Percentiles rank a stretch among this genome's conserved stretches.
Evolutionary conservation across 2,888 invertebrate species (phyloP).

Genomic region (Mythimna ferrago): DNA sequence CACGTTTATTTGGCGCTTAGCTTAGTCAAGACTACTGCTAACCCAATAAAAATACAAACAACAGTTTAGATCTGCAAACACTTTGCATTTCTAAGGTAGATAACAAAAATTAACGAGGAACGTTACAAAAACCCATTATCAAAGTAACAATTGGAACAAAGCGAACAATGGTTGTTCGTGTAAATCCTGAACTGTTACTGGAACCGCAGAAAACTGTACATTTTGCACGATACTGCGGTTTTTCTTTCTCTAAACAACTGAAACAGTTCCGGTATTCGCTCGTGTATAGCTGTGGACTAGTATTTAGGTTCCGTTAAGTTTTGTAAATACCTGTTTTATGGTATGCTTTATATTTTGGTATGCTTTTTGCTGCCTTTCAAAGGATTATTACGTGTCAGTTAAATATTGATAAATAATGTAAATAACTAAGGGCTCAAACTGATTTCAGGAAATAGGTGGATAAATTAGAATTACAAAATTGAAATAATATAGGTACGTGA

Average conservation of each 20-base stretch:
- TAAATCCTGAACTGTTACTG: conserved; percentile 49
- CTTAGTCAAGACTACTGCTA: conserved; percentile 9
- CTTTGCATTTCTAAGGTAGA: conserved; percentile 29
- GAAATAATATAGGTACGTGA: neutral
- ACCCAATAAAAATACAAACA: neutral
- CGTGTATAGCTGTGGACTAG: conserved; percentile 8
- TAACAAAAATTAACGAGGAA: conserved; percentile 29
- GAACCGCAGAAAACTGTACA: conserved; percentile 35
- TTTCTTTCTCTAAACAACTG: conserved; percentile 47
- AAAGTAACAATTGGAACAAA: conserved; percentile 47
- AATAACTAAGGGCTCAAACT: neutral
- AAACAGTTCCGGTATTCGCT: conserved; percentile 50
- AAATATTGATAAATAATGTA: neutral
- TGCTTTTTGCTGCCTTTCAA: conserved; percentile 22
- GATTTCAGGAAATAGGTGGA: neutral
- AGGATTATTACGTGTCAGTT: conserved; percentile 15
- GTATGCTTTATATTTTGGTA: conserved; percentile 18
- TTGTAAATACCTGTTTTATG: conserved; percentile 28
- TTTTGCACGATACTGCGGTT: conserved; percentile 51
- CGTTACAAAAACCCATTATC: conserved; percentile 45
- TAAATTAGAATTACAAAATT: neutral
- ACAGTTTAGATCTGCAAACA: neutral
- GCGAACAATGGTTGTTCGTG: conserved; percentile 47
- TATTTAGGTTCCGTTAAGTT: conserved; percentile 21
- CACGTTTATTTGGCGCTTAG: too few species aligned